Base-by-base conservation (phyloP, 53 echinoderm and acorn worm genomes). In the Pentamera pediparva region DNA sequence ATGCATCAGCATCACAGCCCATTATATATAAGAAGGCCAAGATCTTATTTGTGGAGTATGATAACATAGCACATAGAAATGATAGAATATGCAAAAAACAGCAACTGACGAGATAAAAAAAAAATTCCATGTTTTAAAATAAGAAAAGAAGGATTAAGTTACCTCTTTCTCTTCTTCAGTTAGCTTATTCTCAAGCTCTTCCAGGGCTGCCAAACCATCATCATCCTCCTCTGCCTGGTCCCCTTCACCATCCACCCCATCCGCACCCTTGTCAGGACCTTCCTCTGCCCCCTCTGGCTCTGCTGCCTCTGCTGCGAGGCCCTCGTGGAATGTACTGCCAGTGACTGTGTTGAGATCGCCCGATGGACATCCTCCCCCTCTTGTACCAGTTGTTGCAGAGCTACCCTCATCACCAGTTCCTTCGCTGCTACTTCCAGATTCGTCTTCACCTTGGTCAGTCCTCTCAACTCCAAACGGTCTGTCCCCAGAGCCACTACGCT, bases 111-210 rank as follows among this genome's bases (percentile, higher is more conserved):
- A n/a, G n/a, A n/a, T n/a, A n/a, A n/a, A n/a, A n/a, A n/a, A n/a
- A n/a, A n/a, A n/a, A n/a, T n/a, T n/a, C n/a, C n/a, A n/a, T n/a
- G n/a, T n/a, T n/a, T n/a, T n/a, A n/a, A n/a, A n/a, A n/a, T 45
- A 45, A 45, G n/a, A 17, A 18, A 41, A 21, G 10, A 17, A 69
- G 29, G 9, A 43, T 26, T 29, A 11, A 74, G 70, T 61, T 62
- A 86, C 93, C 81, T 70, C 55, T 61, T 87, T 90, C 41, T 93
- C 87, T 39, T 90, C 93, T 20, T 87, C 70, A 6, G 89, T 84
- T 82, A 93, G 76, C 18, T 75, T 80, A 37, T 79, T 84, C 50
- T 93, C 93, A 59, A 84, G 27, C 30, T 93, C 79, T 56, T 36
- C 67, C 34, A 80, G 37, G 6, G 52, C 56, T 53, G 78, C 70